Evolutionary conservation across 2,113 vertebrate species (phyloP).

Genomic region (Sylvia atricapilla): DNA sequence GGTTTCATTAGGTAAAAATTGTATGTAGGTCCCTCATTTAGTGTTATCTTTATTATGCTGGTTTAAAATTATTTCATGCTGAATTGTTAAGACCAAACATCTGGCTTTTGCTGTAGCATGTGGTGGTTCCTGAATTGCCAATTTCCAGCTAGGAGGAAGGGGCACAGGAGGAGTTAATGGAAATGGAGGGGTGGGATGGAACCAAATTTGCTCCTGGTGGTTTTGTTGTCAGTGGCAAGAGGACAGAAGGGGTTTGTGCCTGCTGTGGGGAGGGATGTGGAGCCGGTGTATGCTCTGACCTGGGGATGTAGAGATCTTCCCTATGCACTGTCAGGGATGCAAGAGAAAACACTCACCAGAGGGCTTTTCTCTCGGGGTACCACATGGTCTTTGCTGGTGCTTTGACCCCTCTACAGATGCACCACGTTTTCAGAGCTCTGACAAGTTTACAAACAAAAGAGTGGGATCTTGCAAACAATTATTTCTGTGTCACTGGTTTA

Average conservation of each 20-base stretch:
- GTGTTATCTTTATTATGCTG: neutral
- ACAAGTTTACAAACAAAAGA: neutral
- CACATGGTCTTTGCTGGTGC: neutral
- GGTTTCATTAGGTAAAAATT: neutral
- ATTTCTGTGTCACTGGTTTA: neutral
- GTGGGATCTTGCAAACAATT: neutral
- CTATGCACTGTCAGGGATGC: neutral
- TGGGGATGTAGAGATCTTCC: neutral
- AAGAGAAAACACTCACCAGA: neutral
- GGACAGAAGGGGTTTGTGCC: neutral
- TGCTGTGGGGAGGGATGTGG: neutral
- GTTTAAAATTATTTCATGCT: neutral
- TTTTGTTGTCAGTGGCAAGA: neutral
- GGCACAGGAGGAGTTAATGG: neutral
- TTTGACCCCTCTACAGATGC: neutral
- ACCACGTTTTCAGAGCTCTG: neutral
- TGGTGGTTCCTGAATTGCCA: neutral
- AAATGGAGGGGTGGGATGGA: neutral
- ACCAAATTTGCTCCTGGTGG: neutral
- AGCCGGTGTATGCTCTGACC: neutral
- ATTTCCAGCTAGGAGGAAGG: neutral
- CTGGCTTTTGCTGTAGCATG: neutral
- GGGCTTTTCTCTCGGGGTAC: neutral
- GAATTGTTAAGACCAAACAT: conserved; percentile 4
- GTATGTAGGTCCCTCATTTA: neutral